A percentile compares a stretch with the other conserved stretches of the same genome.
phyloP scores from a whole-genome alignment of 2,797 vertebrate species.

The Tiaroga cobitis region DNA sequence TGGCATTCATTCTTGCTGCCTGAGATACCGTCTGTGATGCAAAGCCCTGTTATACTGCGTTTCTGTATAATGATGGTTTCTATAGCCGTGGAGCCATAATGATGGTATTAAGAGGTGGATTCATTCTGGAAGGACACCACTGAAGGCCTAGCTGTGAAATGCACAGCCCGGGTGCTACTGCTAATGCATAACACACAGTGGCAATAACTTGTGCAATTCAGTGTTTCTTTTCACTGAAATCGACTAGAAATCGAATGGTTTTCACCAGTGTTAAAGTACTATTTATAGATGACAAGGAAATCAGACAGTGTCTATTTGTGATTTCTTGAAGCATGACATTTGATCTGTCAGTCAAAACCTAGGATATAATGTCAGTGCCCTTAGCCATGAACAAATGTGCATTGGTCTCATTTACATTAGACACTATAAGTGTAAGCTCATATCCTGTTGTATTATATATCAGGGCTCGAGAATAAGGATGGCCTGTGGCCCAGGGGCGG shows the following conservation, averaged over 20 bases:
- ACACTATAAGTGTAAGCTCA: not conserved
- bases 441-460: not conserved
- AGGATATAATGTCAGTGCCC: slow-evolving; percentile 4
- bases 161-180: no score
- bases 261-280: not conserved
- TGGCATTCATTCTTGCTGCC: no score
- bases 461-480: not conserved
- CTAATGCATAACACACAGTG: no score
- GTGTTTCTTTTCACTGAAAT: not conserved
- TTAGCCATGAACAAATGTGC: slow-evolving; percentile 3
- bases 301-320: not conserved
- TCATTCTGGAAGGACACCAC: no score
- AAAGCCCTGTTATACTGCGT: no score
- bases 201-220: not conserved
- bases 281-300: not conserved
- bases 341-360: slow-evolving; percentile 12
- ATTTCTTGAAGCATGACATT: slow-evolving; percentile 12
- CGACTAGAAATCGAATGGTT: not conserved
- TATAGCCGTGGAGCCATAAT: no score
- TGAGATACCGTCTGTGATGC: no score
- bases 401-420: not conserved
- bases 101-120: no score
- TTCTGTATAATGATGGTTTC: no score
- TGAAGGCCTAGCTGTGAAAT: no score
- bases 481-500: not conserved